phyloP scores from a whole-genome alignment of 2,888 invertebrate species.

The Perizoma flavofasciatum region DNA sequence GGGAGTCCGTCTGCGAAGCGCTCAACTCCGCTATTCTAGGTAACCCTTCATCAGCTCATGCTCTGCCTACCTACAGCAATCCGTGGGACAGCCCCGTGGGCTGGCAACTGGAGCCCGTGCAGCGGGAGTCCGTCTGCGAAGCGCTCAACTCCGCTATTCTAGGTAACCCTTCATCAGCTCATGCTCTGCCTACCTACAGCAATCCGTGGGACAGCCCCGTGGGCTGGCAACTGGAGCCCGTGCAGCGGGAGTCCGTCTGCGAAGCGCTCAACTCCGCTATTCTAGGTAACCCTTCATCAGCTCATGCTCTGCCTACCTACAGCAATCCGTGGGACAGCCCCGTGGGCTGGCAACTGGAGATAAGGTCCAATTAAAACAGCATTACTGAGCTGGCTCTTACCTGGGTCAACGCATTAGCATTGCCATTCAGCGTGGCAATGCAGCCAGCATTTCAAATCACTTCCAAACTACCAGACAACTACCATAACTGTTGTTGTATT shows the following conservation, averaged over 20 bases:
- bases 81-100: conserved; percentile 99
- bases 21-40: conserved; percentile 99
- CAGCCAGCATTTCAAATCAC: no score
- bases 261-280: conserved; percentile 99
- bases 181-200: conserved; percentile 66
- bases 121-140: conserved; percentile 97
- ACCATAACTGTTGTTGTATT: background rate
- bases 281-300: conserved; percentile 85
- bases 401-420: no score
- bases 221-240: conserved; percentile 97
- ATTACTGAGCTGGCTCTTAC: no score
- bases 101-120: conserved; percentile 97
- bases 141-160: conserved; percentile 98
- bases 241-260: conserved; percentile 96
- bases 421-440: no score
- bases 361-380: no score
- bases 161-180: conserved; percentile 80
- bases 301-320: conserved; percentile 29
- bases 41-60: conserved; percentile 52
- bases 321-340: conserved; percentile 99
- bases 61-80: conserved; percentile 84
- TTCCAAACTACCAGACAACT: no score
- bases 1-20: conserved; percentile 97
- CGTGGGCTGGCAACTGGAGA: conserved; percentile 96
- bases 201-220: conserved; percentile 99